Evolutionary conservation across 2,797 vertebrate species (phyloP).

Genomic region (Sciurus vulgaris): DNA sequence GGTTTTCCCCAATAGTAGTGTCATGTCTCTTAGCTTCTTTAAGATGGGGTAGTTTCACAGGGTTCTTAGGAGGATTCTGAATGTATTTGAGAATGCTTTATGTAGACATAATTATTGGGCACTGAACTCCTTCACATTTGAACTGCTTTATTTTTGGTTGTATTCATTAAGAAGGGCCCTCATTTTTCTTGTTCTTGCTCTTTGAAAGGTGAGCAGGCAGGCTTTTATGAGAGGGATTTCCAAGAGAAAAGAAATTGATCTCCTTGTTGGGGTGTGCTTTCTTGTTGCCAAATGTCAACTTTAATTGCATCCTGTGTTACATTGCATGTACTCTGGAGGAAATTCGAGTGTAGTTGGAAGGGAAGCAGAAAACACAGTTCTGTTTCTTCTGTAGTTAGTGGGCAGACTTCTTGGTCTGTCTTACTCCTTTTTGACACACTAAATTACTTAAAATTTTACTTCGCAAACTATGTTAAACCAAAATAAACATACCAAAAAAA

Average conservation of each 20-base stretch:
- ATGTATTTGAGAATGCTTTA: background rate
- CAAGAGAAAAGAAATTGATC: background rate
- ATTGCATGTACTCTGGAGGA: background rate
- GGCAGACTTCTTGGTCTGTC: background rate
- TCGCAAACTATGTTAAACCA: background rate
- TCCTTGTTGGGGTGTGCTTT: background rate
- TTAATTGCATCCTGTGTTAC: background rate
- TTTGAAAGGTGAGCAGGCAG: conserved; percentile 50
- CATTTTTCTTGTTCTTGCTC: conserved; percentile 56
- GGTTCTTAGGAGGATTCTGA: background rate
- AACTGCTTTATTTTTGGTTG: conserved; percentile 9
- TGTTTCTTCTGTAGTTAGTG: conserved; percentile 11
- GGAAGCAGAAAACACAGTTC: background rate
- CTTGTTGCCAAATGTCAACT: background rate
- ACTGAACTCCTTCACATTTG: background rate
- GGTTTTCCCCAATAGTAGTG: background rate
- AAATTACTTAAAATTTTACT: conserved; percentile 59
- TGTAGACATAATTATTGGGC: background rate
- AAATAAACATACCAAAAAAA: background rate
- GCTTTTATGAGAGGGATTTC: conserved; percentile 31
- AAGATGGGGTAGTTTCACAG: conserved; percentile 27
- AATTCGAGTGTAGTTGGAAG: background rate
- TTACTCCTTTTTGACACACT: conserved; percentile 41
- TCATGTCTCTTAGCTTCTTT: background rate
- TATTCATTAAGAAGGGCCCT: background rate